Evolutionary conservation across 2,888 invertebrate species (phyloP), one percentile per base, ranked within the genome.

Genomic region (Xylocampa areola): DNA sequence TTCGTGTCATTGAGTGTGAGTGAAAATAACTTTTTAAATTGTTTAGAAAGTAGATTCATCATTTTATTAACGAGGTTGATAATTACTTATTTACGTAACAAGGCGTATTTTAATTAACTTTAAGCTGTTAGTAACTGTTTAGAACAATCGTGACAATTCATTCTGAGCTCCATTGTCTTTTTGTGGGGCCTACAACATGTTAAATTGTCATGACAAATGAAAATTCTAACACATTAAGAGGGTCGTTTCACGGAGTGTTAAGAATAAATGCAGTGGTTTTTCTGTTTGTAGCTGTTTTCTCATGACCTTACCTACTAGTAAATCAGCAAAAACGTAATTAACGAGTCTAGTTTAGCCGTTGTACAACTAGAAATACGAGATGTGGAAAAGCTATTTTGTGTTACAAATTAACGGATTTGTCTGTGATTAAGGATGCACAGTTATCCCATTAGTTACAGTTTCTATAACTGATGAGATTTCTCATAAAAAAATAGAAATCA

Each of bases 1-100:
- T 68, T 61, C 35, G 41, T 57, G 43, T 37, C 33, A 57, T 50
- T 33, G 19, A 68, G 37, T 61, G 53, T 35, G 17, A 73, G 60
- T 58, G 69, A 69, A 69, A 74, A 72, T 61, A 25, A 51, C 54
- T 69, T 68, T 66, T 57, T 41, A 66, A 73, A 65, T 57, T 48
- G 49, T 54, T 70, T 66, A 57, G 50, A 66, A 58, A 66, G 62
- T 63, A 65, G 51, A 53, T 71, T 64, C 52, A 51, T 54, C 51
- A 45, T 59, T 30, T 35, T 48, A 57, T 60, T 59, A 69, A 66
- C 50, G 63, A 61, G 54, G 41, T 43, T 59, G 58, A 64, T 71
- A 74, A 72, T 69, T 66, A 47, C 27, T 13, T 61, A 3, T 49
- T 73, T 68, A 63, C 59, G 66, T 72, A 73, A 73, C 53, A 41